phyloP scores from a whole-genome alignment of 2,797 vertebrate genomes.

The Thaleichthys pacificus region DNA sequence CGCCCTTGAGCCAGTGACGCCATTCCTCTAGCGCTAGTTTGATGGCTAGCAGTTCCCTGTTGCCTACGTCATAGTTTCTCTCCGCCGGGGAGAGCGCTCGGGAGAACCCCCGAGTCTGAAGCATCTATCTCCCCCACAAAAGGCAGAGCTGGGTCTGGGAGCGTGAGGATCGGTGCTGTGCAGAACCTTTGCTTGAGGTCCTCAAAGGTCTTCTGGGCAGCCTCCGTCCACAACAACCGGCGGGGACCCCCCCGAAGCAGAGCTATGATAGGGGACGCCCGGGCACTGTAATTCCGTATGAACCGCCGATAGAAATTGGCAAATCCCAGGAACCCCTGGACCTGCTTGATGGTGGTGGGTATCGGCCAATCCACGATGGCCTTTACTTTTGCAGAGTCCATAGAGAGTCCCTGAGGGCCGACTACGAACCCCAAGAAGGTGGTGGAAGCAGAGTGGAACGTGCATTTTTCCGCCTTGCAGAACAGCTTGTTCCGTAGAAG shows the following conservation, averaged over 20 bases:
- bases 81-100: neutral
- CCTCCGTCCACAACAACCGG: neutral
- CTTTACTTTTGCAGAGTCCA: neutral
- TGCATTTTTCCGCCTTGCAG: neutral
- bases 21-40: too few relatives aligned
- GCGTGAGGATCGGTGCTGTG: neutral
- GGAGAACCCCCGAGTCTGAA: neutral
- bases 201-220: neutral
- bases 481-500: neutral
- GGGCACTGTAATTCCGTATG: neutral
- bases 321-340: neutral
- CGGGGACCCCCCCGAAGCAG: neutral
- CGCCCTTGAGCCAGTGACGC: neutral
- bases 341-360: neutral
- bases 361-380: neutral
- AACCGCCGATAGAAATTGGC: conserved; percentile 1
- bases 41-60: neutral
- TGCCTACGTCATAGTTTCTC: neutral
- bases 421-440: neutral
- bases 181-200: neutral
- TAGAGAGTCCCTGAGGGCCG: neutral
- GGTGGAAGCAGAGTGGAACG: neutral
- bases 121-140: too few relatives aligned
- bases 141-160: neutral
- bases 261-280: neutral